A percentile compares a stretch with the other conserved stretches of the same genome.
phyloP scores from a whole-genome alignment of 2,888 invertebrate genomes.

The Xiphydria camelus region DNA sequence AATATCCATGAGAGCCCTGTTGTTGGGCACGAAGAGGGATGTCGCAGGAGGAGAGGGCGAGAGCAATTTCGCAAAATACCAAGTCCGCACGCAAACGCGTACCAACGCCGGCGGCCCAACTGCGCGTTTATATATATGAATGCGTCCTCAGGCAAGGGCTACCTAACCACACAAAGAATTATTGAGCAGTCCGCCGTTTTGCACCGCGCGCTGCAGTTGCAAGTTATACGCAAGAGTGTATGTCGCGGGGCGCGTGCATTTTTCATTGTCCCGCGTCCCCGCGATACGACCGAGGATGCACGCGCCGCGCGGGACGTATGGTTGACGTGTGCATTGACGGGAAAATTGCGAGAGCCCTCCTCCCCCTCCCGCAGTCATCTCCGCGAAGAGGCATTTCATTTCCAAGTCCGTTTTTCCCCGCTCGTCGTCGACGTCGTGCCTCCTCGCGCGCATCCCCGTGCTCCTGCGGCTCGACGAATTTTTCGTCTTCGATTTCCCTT shows the following conservation, averaged over 20 bases:
- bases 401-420: not conserved
- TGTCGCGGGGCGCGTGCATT: slow-evolving; percentile 27
- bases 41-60: not conserved
- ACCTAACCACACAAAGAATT: slow-evolving; percentile 29
- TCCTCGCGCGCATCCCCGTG: too few species aligned
- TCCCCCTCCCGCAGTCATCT: not conserved
- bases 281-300: not conserved
- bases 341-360: slow-evolving; percentile 39
- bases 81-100: slow-evolving; percentile 7
- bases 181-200: slow-evolving; percentile 22
- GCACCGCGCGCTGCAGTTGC: slow-evolving; percentile 13
- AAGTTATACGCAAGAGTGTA: slow-evolving; percentile 22
- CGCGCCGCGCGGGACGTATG: slow-evolving; percentile 7
- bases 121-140: too few species aligned
- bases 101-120: slow-evolving; percentile 10
- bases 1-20: not conserved
- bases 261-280: slow-evolving; percentile 27
- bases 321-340: slow-evolving; percentile 43
- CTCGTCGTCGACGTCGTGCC: not conserved
- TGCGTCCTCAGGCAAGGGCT: too few species aligned
- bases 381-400: slow-evolving; percentile 2
- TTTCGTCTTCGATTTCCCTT: too few species aligned
- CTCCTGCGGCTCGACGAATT: not conserved
- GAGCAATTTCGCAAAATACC: slow-evolving; percentile 5
- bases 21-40: too few species aligned